phyloP scores from a whole-genome alignment of 2,113 vertebrate genomes.

The Sylvilagus bachmani region DNA sequence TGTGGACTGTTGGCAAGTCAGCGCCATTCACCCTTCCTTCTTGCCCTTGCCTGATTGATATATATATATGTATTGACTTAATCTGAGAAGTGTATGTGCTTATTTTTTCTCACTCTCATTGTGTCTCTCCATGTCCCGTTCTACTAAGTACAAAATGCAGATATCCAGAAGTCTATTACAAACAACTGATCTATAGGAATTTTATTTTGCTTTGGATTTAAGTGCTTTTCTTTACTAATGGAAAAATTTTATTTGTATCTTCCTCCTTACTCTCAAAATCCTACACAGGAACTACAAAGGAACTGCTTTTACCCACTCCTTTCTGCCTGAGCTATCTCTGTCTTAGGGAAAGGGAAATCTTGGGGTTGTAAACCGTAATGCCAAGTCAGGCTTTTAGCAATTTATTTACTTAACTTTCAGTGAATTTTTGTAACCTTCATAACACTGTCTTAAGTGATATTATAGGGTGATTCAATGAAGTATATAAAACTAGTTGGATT shows the following conservation, averaged over 20 bases:
- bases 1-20: slow-evolving; percentile 9
- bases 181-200: neutral
- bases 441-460: slow-evolving; percentile 10
- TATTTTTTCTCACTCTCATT: neutral
- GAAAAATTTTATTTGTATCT: slow-evolving; percentile 43
- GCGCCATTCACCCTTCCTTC: neutral
- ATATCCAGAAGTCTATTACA: slow-evolving; percentile 36
- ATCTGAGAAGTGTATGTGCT: neutral
- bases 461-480: neutral
- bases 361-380: slow-evolving; percentile 51
- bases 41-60: neutral
- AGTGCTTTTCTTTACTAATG: neutral
- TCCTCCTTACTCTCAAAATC: neutral
- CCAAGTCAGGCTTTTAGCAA: slow-evolving; percentile 7
- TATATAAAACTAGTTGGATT: slow-evolving; percentile 40
- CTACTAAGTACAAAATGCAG: slow-evolving; percentile 33
- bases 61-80: neutral
- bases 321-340: neutral
- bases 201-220: slow-evolving; percentile 38
- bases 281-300: neutral
- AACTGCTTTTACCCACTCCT: slow-evolving; percentile 24
- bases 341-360: slow-evolving; percentile 25
- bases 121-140: neutral
- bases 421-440: slow-evolving; percentile 56
- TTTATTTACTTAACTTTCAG: slow-evolving; percentile 30